These are phyloP conservation scores for Microctonus aethiopoides DNA, from an alignment of 2,888 invertebrate species.

Conservation along the genomic window DNA sequence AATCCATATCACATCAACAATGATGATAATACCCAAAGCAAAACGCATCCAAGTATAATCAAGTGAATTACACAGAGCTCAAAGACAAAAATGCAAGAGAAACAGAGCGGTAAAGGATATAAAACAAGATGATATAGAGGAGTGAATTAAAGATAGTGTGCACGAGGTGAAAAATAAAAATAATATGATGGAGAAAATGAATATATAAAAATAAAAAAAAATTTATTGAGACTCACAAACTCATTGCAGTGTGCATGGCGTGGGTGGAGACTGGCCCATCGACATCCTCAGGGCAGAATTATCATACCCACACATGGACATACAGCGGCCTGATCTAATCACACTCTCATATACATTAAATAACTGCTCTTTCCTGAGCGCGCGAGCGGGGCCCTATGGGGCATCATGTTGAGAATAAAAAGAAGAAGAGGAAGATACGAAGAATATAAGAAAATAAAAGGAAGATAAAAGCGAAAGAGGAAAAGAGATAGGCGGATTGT, in stretches of 20 bases:
- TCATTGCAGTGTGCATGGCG: slow-evolving; percentile 57
- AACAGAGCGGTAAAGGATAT: slow-evolving; percentile 8
- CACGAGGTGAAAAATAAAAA: slow-evolving; percentile 36
- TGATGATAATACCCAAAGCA: slow-evolving; percentile 48
- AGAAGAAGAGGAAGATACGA: slow-evolving; percentile 32
- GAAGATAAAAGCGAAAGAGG: slow-evolving; percentile 39
- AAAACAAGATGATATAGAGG: not conserved
- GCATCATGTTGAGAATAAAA: slow-evolving; percentile 50
- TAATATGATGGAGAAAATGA: slow-evolving; percentile 26
- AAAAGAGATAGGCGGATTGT: slow-evolving; percentile 63
- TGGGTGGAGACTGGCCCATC: slow-evolving; percentile 63
- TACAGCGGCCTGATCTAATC: slow-evolving; percentile 63
- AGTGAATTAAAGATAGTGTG: slow-evolving; percentile 4
- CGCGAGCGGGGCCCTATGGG: slow-evolving; percentile 59
- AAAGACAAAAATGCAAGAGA: slow-evolving; percentile 31
- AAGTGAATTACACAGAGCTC: slow-evolving; percentile 46
- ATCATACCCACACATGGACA: slow-evolving; percentile 63
- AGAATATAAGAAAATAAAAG: not conserved
- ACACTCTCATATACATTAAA: slow-evolving; percentile 68
- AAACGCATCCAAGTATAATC: too few relatives aligned
- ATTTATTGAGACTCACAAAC: slow-evolving; percentile 35
- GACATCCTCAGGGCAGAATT: slow-evolving; percentile 65
- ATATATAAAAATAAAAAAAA: too few relatives aligned
- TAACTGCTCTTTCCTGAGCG: slow-evolving; percentile 57
- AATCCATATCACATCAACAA: slow-evolving; percentile 23